Conservation (phyloP, 1,140 invertebrate species). For the Leptinotarsa texana region DNA sequence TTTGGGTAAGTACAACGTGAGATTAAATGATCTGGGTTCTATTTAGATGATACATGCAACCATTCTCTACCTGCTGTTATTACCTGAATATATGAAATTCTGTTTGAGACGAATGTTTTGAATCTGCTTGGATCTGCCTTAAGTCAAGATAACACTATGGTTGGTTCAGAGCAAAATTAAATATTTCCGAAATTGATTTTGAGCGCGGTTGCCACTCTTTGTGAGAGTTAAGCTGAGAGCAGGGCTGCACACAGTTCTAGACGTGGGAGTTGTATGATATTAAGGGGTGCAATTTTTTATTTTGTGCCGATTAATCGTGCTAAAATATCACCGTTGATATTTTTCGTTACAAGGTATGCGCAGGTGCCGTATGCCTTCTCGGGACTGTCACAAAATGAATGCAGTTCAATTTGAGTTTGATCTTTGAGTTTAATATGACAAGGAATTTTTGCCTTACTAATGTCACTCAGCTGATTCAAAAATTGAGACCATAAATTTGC, state of each 20-base stretch:
- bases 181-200: constrained; percentile 25
- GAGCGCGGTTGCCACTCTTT: constrained; percentile 27
- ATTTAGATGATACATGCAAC: constrained; percentile 47
- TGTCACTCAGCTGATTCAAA: constrained; percentile 9
- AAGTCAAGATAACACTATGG: constrained; percentile 50
- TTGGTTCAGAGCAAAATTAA: constrained; percentile 55
- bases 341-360: constrained; percentile 43
- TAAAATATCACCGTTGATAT: constrained; percentile 8
- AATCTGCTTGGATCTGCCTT: constrained; percentile 36
- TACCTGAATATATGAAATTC: constrained; percentile 51
- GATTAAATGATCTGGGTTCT: constrained; percentile 56
- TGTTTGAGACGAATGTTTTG: constrained; percentile 51
- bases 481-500: constrained; percentile 23
- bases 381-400: constrained; percentile 51
- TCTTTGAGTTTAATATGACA: constrained; percentile 11
- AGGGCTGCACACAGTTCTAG: constrained; percentile 40
- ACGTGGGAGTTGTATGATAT: constrained; percentile 46
- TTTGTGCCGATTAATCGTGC: constrained; percentile 44
- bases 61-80: constrained; percentile 43
- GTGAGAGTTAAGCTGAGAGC: constrained; percentile 34
- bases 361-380: constrained; percentile 48
- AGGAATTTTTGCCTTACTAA: constrained; percentile 17
- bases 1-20: constrained; percentile 51
- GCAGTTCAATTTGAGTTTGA: constrained; percentile 28
- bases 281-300: constrained; percentile 47